These are phyloP conservation scores for Nothura maculosa DNA, from an alignment of 2,797 vertebrate genomes.

Conservation along the genomic window DNA sequence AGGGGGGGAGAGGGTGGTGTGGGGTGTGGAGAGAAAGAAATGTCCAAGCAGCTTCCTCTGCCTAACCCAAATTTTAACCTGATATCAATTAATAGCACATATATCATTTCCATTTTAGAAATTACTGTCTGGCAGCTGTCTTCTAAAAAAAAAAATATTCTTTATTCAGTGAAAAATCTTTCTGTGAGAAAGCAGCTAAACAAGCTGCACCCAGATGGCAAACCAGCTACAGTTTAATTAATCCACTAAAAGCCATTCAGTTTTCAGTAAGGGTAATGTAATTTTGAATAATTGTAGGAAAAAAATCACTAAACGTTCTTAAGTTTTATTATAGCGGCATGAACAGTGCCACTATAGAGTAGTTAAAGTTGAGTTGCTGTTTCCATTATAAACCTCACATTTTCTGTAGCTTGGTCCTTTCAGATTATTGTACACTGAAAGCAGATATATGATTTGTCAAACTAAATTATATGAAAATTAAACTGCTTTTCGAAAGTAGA, in stretches of 20 bases:
- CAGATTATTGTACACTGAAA: constrained; percentile 39
- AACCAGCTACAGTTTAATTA: constrained; percentile 89
- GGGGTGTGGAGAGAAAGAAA: not conserved
- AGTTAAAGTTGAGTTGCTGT: constrained; percentile 81
- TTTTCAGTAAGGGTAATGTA: constrained; percentile 88
- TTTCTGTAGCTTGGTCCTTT: constrained; percentile 69
- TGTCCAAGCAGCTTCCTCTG: constrained; percentile 1
- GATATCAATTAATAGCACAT: constrained; percentile 59
- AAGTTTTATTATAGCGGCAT: constrained; percentile 85
- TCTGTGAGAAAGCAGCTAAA: constrained; percentile 81
- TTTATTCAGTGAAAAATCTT: constrained; percentile 83
- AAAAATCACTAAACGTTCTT: constrained; percentile 83
- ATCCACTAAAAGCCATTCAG: constrained; percentile 88
- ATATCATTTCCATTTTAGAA: constrained; percentile 75
- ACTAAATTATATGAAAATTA: constrained; percentile 5
- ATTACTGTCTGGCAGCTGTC: constrained; percentile 74
- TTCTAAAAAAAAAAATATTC: constrained; percentile 76
- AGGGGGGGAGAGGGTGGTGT: not conserved
- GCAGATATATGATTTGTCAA: constrained; percentile 37
- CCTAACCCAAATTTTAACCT: constrained; percentile 49
- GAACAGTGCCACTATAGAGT: constrained; percentile 79
- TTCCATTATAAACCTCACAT: constrained; percentile 75
- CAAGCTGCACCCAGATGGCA: constrained; percentile 87
- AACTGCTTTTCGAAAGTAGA: not conserved
- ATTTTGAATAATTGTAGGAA: constrained; percentile 86